Base-by-base conservation (phyloP, 1,140 invertebrate genomes). In the Drosophila elegans region DNA sequence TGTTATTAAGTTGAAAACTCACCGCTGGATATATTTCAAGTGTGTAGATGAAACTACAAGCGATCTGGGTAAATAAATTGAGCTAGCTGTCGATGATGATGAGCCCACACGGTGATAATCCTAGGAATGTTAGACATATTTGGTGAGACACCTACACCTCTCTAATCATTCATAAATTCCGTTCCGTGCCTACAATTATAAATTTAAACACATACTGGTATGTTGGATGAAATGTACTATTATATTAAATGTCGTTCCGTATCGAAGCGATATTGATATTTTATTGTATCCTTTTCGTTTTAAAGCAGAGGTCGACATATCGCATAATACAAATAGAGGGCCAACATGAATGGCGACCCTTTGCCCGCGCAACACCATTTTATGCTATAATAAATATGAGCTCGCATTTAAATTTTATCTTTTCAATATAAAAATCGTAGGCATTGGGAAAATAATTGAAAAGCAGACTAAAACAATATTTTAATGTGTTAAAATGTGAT, bases 1-100 rank as follows among this genome's bases (percentile, higher is more conserved):
- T 74, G 73, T 89, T 80, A 90, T 90, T 89, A 84, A 90, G 80
- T 57, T 74, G 77, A 88, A 86, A 54, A 56, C 59, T 45, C 68
- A 62, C 13, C 45, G 41, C 52, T 57, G 38, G 44, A 74, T 76
- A 59, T 12, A 54, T 68, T 61, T 78, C 61, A 84, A 68, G 80
- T 80, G 57, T 79, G 63, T 81, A 63, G 55, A 56, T 75, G 39
- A 36, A 80, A 77, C 74, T 59, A 69, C 63, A 79, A 52, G 32
- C 60, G 63, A 42, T 53, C 53, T 73, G 67, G 49, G 41, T 57
- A 68, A 85, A 78, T 54, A 57, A 41, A 41, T 46, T 59, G 46
- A 53, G 42, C 41, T 45, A 48, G 34, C n/a, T 67, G 64, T 32
- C 55, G 56, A 44, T 49, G 66, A 73, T 68, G 78, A 75, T 55